phyloP scores from a whole-genome alignment of 2,888 invertebrate species.

The Drosophila demipolita region DNA sequence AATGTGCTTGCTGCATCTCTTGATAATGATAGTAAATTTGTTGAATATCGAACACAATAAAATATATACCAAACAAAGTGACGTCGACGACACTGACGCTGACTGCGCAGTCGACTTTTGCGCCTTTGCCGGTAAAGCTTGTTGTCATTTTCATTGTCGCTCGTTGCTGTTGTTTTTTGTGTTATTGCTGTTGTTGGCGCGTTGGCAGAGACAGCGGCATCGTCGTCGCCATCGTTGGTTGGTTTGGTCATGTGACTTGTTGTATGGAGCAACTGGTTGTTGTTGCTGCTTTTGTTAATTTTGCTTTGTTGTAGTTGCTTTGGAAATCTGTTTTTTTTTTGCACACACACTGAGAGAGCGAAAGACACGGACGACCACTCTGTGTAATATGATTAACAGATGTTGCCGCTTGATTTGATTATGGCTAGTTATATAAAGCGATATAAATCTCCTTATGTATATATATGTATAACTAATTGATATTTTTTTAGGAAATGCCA shows the following conservation, averaged over 20 bases:
- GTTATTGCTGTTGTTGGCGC: slow-evolving; percentile 15
- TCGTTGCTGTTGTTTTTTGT: slow-evolving; percentile 16
- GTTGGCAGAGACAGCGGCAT: slow-evolving; percentile 53
- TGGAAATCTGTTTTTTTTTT: slow-evolving; percentile 77
- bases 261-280: slow-evolving; percentile 79
- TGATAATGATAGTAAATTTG: slow-evolving; percentile 55
- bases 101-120: slow-evolving; percentile 30
- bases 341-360: slow-evolving; percentile 31
- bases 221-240: slow-evolving; percentile 71
- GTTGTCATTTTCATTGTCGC: slow-evolving; percentile 58
- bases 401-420: slow-evolving; percentile 66
- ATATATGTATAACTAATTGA: slow-evolving; percentile 20
- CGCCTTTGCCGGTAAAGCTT: slow-evolving; percentile 34
- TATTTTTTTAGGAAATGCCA: slow-evolving; percentile 38
- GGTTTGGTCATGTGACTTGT: slow-evolving; percentile 79
- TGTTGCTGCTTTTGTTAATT: slow-evolving; percentile 34
- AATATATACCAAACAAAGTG: slow-evolving; percentile 39
- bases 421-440: slow-evolving; percentile 30
- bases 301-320: slow-evolving; percentile 70
- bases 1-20: slow-evolving; percentile 43
- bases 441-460: not conserved
- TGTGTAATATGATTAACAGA: slow-evolving; percentile 72
- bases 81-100: slow-evolving; percentile 1
- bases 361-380: slow-evolving; percentile 30
- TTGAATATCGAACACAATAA: slow-evolving; percentile 22